Conservation (phyloP, 2,113 vertebrate genomes). For the Cygnus atratus region DNA sequence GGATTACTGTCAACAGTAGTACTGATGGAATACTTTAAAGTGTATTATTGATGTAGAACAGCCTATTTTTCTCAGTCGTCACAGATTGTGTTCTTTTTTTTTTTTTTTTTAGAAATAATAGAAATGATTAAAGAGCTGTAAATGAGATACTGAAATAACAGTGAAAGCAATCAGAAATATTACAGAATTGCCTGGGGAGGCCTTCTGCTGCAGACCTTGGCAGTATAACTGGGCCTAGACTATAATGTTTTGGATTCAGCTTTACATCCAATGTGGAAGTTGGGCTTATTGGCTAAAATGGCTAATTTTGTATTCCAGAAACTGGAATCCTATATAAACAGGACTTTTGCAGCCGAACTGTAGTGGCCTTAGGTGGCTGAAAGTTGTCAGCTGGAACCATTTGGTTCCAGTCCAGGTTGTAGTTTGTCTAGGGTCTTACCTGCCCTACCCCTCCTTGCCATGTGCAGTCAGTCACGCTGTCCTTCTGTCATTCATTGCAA, state of each 20-base stretch:
- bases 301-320: background rate
- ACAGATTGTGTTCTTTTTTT: background rate
- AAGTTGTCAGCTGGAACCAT: background rate
- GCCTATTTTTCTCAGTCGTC: background rate
- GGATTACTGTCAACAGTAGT: background rate
- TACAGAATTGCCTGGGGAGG: background rate
- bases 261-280: background rate
- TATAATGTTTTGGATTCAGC: background rate
- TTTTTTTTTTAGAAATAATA: background rate
- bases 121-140: background rate
- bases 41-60: background rate
- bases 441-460: accelerated
- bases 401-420: background rate
- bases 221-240: background rate
- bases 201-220: background rate
- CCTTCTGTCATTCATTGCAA: background rate
- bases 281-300: accelerated
- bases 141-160: background rate
- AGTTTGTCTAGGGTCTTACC: background rate
- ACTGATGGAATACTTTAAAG: background rate
- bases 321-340: background rate
- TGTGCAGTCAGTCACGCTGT: background rate
- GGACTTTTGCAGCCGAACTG: background rate
- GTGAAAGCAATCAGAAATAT: background rate
- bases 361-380: background rate